Base-by-base conservation (phyloP, 2,797 vertebrate genomes). In the Furcifer pardalis region DNA sequence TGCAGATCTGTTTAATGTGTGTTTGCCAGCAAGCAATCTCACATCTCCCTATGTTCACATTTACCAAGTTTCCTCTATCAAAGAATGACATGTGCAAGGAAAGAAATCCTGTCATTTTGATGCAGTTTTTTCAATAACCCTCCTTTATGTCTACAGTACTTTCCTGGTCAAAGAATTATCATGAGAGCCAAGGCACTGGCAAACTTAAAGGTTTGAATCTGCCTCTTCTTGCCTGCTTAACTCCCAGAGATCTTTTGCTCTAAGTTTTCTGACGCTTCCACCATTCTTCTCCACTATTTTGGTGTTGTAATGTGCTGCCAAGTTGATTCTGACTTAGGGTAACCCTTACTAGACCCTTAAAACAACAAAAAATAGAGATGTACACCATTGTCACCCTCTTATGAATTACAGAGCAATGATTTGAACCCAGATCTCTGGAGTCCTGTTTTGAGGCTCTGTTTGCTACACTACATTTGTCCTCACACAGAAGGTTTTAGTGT, bases 271-370 rank as follows among this genome's bases (percentile, higher is more conserved):
- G 13, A 52, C 78, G 89, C 80, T 79, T 87, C 32, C 72, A 15
- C 23, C 0, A 0, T 12, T 0, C 12, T 82, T 40, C n/a, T 66
- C 17, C 40, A 72, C 0, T 0, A 76, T 49, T 72, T 87, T 88
- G 52, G 17, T 56, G 5, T 56, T 56, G 10, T 56, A 5, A 21
- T 56, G 52, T 23, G 46, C 46, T 49, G 46, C 46, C 46, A 49
- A 56, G 21, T 4, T 56, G 52, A 15, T 56, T 56, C 52, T 21
- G 52, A 56, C 52, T 56, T 56, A n/a, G n/a, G n/a, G n/a, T n/a
- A n/a, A n/a, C n/a, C n/a, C n/a, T n/a, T n/a, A n/a, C n/a, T n/a
- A n/a, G n/a, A n/a, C n/a, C n/a, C n/a, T n/a, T n/a, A n/a, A n/a
- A n/a, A n/a, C n/a, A n/a, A n/a, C n/a, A n/a, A n/a, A n/a, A n/a